Evolutionary conservation across 2,888 invertebrate genomes (phyloP), one percentile per base, ranked within the genome.

Genomic region (Polydrusus pterygomalis): DNA sequence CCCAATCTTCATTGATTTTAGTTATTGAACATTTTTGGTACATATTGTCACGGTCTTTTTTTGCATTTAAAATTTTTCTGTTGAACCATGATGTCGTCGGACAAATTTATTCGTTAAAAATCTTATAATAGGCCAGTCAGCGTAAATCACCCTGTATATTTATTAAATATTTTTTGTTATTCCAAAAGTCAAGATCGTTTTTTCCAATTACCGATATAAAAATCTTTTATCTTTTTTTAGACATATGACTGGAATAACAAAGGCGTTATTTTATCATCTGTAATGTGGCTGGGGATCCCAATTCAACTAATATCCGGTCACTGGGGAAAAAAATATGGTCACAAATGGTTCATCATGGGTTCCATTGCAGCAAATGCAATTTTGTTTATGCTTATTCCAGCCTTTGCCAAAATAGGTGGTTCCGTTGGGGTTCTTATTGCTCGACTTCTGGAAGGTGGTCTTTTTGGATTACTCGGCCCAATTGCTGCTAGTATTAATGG

Each of bases 211-310:
- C 25, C 5, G 5, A 25, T 25, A 34, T 25, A 34, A 34, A 34
- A 34, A 7, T 34, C 7, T 34, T 34, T 7, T 34, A 10, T 1
- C 7, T 49, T 9, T 51, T 71, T 62, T 18, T 51, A 71, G 71
- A 49, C 58, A 17, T 78, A 76, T 47, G n/a, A 67, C n/a, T 78
- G 78, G 78, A 18, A 60, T 13, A 69, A 78, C 40, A 67, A 70
- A 9, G 54, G 60, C 13, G 82, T 91, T 69, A 89, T 95, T 43
- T 87, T 94, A 8, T 94, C 94, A 9, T 93, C 95, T 0, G 95
- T 95, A 86, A 94, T 94, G 86, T 93, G 94, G 94, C 95, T 95
- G 1, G 95, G 95, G 84, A 89, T 94, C 0, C 80, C 93, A 5
- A 91, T 93, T 18, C 95, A 95, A 86, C 86, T 95, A 1, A 93